A percentile compares a stretch with the other conserved stretches of the same genome.
Evolutionary conservation across 1,140 invertebrate genomes (phyloP).

Genomic region (Drosophila tsacasi): DNA sequence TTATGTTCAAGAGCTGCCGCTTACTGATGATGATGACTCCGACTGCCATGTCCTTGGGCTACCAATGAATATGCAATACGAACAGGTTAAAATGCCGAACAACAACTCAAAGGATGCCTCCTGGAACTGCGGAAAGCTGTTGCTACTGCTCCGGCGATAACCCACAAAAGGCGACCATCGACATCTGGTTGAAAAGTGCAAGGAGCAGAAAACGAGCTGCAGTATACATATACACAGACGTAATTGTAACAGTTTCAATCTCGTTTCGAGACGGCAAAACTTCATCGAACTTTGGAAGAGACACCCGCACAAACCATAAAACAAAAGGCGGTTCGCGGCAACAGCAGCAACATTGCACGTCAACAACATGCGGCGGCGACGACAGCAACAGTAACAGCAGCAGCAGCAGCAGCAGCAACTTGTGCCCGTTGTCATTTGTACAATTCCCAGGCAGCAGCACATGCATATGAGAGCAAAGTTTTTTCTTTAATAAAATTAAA

Average conservation of each 20-base stretch:
- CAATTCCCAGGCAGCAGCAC: slow-evolving; percentile 64
- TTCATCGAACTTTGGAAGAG: slow-evolving; percentile 59
- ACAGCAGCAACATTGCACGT: slow-evolving; percentile 69
- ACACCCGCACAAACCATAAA: slow-evolving; percentile 70
- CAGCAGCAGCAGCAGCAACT: slow-evolving; percentile 52
- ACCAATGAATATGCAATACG: slow-evolving; percentile 41
- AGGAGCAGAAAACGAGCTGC: slow-evolving; percentile 28
- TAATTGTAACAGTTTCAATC: slow-evolving; percentile 75
- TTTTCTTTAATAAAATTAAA: slow-evolving; percentile 83
- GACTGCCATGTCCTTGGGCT: slow-evolving; percentile 32
- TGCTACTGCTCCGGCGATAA: slow-evolving; percentile 14
- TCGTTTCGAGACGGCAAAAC: slow-evolving; percentile 66
- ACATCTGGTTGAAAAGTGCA: slow-evolving; percentile 37
- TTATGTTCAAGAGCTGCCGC: slow-evolving; percentile 5
- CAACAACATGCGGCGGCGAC: slow-evolving; percentile 71
- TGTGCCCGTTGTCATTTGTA: slow-evolving; percentile 76
- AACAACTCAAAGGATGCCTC: slow-evolving; percentile 8
- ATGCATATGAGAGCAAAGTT: slow-evolving; percentile 58
- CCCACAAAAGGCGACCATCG: slow-evolving; percentile 24
- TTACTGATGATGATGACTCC: slow-evolving; percentile 19
- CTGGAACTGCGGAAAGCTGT: not conserved
- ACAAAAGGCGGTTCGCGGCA: slow-evolving; percentile 59
- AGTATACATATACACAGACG: slow-evolving; percentile 20
- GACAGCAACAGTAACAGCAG: slow-evolving; percentile 50
- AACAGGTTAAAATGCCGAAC: slow-evolving; percentile 41